Percentiles rank a stretch among this genome's conserved stretches.
Evolutionary conservation across 1,140 invertebrate genomes (phyloP).

Genomic region (Limonius californicus): DNA sequence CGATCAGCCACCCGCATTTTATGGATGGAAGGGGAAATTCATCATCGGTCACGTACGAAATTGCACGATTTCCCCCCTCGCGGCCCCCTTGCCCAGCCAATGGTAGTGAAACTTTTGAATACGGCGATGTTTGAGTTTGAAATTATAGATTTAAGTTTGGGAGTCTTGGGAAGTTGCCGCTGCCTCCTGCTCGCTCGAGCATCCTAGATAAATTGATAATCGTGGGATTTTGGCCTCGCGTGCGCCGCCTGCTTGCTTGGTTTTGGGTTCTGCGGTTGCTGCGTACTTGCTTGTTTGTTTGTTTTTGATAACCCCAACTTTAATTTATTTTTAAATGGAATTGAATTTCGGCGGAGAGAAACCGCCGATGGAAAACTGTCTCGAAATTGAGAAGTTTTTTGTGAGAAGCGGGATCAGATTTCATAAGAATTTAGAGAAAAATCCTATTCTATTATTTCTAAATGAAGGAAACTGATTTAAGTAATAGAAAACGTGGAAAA

Average conservation of each 20-base stretch:
- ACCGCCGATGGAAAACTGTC: too few species aligned
- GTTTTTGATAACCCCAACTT: too few species aligned
- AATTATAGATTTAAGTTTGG: slow-evolving; percentile 4
- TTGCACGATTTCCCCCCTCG: slow-evolving; percentile 25
- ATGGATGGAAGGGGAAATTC: slow-evolving; percentile 25
- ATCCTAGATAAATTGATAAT: background rate
- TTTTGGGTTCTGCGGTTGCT: too few species aligned
- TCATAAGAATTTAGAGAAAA: too few species aligned
- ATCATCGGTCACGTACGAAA: slow-evolving; percentile 28
- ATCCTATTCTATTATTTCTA: too few species aligned
- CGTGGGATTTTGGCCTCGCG: background rate
- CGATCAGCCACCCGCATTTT: slow-evolving; percentile 16
- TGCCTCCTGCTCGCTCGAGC: background rate
- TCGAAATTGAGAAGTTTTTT: too few species aligned
- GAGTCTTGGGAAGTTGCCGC: background rate
- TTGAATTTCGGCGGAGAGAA: background rate
- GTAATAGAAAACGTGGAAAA: too few species aligned
- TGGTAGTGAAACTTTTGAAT: slow-evolving; percentile 12
- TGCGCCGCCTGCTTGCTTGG: background rate
- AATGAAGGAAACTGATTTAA: too few species aligned
- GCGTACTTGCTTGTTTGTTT: too few species aligned
- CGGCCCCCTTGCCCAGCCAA: background rate
- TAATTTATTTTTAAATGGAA: background rate
- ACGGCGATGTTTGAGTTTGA: slow-evolving; percentile 2
- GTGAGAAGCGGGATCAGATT: too few species aligned